Conservation (phyloP, 2,888 invertebrate species). For the Xylophagus ater region DNA sequence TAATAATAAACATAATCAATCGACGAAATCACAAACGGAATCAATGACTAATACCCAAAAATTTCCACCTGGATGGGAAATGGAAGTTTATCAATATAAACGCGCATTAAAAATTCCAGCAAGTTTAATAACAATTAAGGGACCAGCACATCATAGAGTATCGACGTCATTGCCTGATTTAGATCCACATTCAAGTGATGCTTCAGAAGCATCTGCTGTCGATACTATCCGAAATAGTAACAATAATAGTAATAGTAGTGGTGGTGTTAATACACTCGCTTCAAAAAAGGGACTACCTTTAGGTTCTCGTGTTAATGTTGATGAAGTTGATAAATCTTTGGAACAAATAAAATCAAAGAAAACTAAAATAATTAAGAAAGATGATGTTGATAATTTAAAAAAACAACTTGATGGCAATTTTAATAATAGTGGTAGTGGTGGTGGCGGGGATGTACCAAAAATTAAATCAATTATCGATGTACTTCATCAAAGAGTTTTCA, state of each 20-base stretch:
- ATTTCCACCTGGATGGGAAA: conserved; percentile 71
- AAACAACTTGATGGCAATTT: too few species aligned
- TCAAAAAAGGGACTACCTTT: too few species aligned
- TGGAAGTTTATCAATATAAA: conserved; percentile 72
- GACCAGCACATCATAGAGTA: conserved; percentile 56
- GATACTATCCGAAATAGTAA: conserved; percentile 3
- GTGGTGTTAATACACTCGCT: too few species aligned
- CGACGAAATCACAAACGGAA: conserved; percentile 32
- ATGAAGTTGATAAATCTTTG: too few species aligned
- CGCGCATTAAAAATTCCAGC: conserved; percentile 71
- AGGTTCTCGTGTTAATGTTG: too few species aligned
- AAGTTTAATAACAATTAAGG: conserved; percentile 66
- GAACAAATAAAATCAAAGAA: conserved; percentile 1
- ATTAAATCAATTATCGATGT: conserved; percentile 39
- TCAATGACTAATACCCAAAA: conserved; percentile 61
- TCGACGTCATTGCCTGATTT: conserved; percentile 69
- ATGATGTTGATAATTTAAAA: too few species aligned
- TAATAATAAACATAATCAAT: neutral
- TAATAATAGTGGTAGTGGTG: too few species aligned
- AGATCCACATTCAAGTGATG: conserved; percentile 62
- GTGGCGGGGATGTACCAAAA: conserved; percentile 42
- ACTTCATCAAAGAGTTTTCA: conserved; percentile 28
- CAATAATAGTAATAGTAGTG: too few species aligned
- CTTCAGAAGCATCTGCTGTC: conserved; percentile 26
- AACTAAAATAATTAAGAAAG: too few species aligned